Conservation (phyloP, 1,140 invertebrate genomes). For the Octopus sinensis region DNA sequence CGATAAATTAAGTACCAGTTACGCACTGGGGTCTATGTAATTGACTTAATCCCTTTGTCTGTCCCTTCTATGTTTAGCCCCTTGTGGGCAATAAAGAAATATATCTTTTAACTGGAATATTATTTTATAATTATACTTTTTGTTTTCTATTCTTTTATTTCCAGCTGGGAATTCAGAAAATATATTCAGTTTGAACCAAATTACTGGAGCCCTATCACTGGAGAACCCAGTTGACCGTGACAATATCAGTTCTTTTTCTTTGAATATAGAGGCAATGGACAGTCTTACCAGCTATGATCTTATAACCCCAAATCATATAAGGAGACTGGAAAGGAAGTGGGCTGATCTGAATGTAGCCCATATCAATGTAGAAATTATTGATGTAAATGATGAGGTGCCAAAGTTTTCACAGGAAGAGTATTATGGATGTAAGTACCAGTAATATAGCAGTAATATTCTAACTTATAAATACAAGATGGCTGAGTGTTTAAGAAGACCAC, state of each 20-base stretch:
- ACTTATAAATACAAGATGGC: too few relatives aligned
- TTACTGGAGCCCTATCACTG: conserved; percentile 30
- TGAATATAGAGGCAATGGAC: conserved; percentile 44
- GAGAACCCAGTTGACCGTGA: conserved; percentile 34
- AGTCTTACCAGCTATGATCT: conserved; percentile 44
- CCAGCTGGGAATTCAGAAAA: conserved; percentile 42
- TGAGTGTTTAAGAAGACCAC: too few relatives aligned
- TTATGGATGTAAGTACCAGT: conserved; percentile 41
- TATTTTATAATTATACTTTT: not conserved
- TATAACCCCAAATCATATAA: conserved; percentile 23
- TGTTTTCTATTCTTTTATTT: conserved; percentile 9
- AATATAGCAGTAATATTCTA: too few relatives aligned
- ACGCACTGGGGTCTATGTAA: too few relatives aligned
- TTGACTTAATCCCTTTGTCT: too few relatives aligned
- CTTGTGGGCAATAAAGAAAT: too few relatives aligned
- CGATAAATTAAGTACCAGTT: too few relatives aligned
- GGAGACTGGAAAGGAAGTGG: conserved; percentile 21
- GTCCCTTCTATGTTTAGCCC: too few relatives aligned
- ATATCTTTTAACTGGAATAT: too few relatives aligned
- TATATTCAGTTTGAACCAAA: conserved; percentile 29
- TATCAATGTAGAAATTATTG: conserved; percentile 32
- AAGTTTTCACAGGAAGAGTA: conserved; percentile 37
- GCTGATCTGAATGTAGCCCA: conserved; percentile 37
- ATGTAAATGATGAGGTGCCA: conserved; percentile 46
- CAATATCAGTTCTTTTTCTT: conserved; percentile 22